Percentiles rank a stretch among this genome's conserved stretches.
Evolutionary conservation across 2,888 invertebrate species (phyloP).

Genomic region (Oscheius sp.): DNA sequence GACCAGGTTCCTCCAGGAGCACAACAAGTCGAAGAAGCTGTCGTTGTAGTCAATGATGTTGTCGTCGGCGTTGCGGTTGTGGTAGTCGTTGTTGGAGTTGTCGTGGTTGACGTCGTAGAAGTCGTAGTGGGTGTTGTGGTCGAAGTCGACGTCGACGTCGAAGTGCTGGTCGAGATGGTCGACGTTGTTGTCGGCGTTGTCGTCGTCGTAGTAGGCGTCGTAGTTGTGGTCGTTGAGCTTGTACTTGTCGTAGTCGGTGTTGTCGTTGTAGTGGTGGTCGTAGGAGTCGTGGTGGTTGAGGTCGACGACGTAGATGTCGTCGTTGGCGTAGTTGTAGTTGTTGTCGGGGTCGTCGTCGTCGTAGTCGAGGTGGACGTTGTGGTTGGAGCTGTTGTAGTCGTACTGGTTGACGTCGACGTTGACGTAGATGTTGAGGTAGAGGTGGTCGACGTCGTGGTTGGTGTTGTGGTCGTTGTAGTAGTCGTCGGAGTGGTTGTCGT

Average conservation of each 20-base stretch:
- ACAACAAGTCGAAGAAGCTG: background rate
- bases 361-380: too few relatives aligned
- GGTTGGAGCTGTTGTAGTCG: too few relatives aligned
- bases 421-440: too few relatives aligned
- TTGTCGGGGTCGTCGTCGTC: background rate
- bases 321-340: background rate
- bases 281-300: background rate
- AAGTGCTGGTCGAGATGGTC: background rate
- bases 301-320: background rate
- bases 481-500: too few relatives aligned
- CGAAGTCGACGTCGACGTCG: background rate
- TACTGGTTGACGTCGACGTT: too few relatives aligned
- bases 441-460: too few relatives aligned
- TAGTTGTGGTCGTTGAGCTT: background rate
- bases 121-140: background rate
- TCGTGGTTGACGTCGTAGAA: background rate
- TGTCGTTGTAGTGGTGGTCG: background rate
- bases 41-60: background rate
- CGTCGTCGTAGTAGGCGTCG: background rate
- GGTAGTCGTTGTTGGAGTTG: background rate
- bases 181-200: background rate
- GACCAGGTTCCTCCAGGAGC: conserved; percentile 37
- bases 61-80: too few relatives aligned
- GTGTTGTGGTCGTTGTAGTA: too few relatives aligned
- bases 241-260: background rate